A percentile compares a stretch with the other conserved stretches of the same genome.
Evolutionary conservation across 2,888 invertebrate genomes (phyloP).

Genomic region (Spodoptera exigua): DNA sequence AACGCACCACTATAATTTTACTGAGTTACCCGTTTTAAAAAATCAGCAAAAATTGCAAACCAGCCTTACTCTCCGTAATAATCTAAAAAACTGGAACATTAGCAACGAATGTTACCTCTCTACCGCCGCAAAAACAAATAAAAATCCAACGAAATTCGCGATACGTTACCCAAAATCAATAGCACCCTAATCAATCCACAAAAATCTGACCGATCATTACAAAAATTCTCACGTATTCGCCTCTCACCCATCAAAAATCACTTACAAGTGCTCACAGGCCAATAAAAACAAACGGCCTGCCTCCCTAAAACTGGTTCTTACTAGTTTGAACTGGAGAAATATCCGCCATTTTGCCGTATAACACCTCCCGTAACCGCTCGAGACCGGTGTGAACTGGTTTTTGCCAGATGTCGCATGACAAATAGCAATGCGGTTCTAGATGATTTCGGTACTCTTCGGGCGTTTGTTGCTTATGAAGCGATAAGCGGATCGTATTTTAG

Average conservation of each 20-base stretch:
- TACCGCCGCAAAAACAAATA: neutral
- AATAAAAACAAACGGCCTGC: constrained; percentile 69
- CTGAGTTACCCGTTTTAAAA: too few relatives aligned
- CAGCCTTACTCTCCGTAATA: too few relatives aligned
- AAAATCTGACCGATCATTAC: constrained; percentile 37
- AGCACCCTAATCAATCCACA: constrained; percentile 38
- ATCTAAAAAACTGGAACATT: too few relatives aligned
- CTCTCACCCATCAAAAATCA: constrained; percentile 65
- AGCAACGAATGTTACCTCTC: too few relatives aligned
- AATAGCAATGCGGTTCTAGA: constrained; percentile 78
- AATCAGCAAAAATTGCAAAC: too few relatives aligned
- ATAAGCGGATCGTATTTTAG: constrained; percentile 40
- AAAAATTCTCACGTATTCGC: constrained; percentile 53
- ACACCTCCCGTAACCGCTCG: constrained; percentile 65
- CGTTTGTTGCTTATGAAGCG: constrained; percentile 49
- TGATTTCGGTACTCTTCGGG: constrained; percentile 69
- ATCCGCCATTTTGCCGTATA: constrained; percentile 61
- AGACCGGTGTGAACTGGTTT: constrained; percentile 74
- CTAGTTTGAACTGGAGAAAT: constrained; percentile 61
- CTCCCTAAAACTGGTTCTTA: constrained; percentile 54
- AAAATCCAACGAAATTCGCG: neutral
- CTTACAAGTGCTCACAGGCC: constrained; percentile 65
- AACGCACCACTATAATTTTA: too few relatives aligned
- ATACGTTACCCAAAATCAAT: constrained; percentile 34
- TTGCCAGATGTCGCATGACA: constrained; percentile 79